Percentiles rank a stretch among this genome's conserved stretches.
Evolutionary conservation across 2,888 invertebrate species (phyloP).

Genomic region (Frankliniella fusca): DNA sequence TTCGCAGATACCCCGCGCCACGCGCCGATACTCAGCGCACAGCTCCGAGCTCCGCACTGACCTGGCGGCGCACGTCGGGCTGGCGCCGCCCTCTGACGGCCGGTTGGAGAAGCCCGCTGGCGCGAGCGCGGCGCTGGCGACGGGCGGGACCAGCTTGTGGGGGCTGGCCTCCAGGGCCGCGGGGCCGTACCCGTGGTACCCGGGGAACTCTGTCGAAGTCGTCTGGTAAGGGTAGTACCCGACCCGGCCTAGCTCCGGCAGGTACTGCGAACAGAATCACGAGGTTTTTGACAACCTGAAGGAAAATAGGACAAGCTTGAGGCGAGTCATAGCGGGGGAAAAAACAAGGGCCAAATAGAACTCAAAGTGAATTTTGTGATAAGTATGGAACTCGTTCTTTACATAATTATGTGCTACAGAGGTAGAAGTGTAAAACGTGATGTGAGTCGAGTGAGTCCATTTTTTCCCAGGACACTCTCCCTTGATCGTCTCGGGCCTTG

Average conservation of each 20-base stretch:
- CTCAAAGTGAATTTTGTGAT: too few relatives aligned
- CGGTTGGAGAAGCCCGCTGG: background rate
- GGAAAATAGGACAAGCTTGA: too few relatives aligned
- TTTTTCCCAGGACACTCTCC: too few relatives aligned
- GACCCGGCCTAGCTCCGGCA: background rate
- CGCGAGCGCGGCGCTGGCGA: background rate
- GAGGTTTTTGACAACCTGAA: too few relatives aligned
- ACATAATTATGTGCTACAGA: too few relatives aligned
- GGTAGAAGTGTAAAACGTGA: too few relatives aligned
- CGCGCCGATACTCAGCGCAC: background rate
- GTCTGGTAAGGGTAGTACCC: constrained; percentile 15
- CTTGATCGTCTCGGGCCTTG: too few relatives aligned
- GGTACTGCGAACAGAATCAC: constrained; percentile 9
- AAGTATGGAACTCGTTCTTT: too few relatives aligned
- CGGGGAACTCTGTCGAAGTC: background rate
- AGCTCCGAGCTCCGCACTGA: background rate
- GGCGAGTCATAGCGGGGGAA: too few relatives aligned
- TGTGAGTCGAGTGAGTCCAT: too few relatives aligned
- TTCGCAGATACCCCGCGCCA: background rate
- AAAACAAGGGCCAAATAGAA: too few relatives aligned
- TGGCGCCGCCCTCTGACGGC: constrained; percentile 4
- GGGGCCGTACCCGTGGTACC: background rate
- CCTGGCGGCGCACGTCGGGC: background rate
- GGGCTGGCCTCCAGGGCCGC: background rate
- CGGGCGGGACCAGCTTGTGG: background rate